These are phyloP conservation scores for Embidobia sp. DNA, from an alignment of 2,888 invertebrate genomes.

Conservation along the genomic window DNA sequence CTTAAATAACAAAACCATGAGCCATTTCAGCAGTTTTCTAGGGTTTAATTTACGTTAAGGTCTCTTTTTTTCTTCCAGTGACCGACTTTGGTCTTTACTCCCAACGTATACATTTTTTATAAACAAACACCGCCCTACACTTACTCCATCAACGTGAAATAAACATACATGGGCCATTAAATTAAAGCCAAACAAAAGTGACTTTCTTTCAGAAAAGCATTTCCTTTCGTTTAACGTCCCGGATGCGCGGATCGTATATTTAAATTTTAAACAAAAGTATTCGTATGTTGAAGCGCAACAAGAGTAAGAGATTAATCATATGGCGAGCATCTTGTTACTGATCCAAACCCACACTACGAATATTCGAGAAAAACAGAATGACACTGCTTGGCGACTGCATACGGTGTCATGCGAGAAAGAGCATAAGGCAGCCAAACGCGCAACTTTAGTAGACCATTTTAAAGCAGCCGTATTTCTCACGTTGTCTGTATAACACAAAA, in stretches of 20 bases:
- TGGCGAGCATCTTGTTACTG: constrained; percentile 55
- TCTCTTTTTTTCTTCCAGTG: too few relatives aligned
- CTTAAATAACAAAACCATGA: too few relatives aligned
- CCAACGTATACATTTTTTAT: too few relatives aligned
- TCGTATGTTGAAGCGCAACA: constrained; percentile 23
- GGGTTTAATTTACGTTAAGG: too few relatives aligned
- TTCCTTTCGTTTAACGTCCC: constrained; percentile 1
- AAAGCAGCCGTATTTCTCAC: too few relatives aligned
- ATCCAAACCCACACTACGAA: constrained; percentile 50
- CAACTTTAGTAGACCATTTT: not conserved
- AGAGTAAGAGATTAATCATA: constrained; percentile 51
- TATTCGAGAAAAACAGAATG: constrained; percentile 51
- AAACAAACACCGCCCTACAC: too few relatives aligned
- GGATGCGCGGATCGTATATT: constrained; percentile 9
- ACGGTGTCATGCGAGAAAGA: constrained; percentile 32
- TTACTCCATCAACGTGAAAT: too few relatives aligned
- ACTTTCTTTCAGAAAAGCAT: not conserved
- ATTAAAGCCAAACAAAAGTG: too few relatives aligned
- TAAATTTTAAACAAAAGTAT: constrained; percentile 32
- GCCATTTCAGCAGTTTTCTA: too few relatives aligned
- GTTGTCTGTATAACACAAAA: too few relatives aligned
- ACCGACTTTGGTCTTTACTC: too few relatives aligned
- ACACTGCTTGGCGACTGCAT: constrained; percentile 29
- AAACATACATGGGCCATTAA: too few relatives aligned
- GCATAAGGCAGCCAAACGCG: not conserved